Conservation (phyloP, 2,888 invertebrate species). For the Eupeodes latifasciatus region DNA sequence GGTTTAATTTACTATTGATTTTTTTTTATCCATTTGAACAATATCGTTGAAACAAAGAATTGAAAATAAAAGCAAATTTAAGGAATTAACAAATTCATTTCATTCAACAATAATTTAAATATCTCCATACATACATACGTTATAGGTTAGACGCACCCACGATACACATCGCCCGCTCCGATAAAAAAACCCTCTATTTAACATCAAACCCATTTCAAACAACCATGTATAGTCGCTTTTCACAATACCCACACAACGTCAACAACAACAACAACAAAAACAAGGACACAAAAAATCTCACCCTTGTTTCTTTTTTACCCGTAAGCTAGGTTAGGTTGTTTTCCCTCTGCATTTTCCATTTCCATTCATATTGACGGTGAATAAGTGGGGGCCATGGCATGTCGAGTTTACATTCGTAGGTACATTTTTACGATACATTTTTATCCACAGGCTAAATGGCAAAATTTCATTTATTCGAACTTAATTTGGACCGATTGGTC, state of each 20-base stretch:
- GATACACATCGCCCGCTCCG: too few species aligned
- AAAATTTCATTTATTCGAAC: constrained; percentile 69
- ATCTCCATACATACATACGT: neutral
- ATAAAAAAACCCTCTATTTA: neutral
- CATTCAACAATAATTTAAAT: constrained; percentile 37
- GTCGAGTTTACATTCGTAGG: constrained; percentile 37
- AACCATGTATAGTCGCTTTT: constrained; percentile 16
- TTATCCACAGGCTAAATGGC: constrained; percentile 54
- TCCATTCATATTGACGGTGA: constrained; percentile 15
- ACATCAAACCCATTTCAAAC: constrained; percentile 10
- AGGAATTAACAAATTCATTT: constrained; percentile 52
- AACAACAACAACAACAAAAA: too few species aligned
- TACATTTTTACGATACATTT: constrained; percentile 34
- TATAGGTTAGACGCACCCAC: neutral
- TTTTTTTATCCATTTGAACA: neutral
- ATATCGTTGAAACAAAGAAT: neutral
- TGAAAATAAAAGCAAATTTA: constrained; percentile 18
- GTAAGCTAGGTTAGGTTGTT: constrained; percentile 21
- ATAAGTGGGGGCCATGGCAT: neutral
- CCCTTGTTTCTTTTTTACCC: constrained; percentile 42
- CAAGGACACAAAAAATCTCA: constrained; percentile 12
- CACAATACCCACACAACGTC: neutral
- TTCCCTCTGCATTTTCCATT: constrained; percentile 5
- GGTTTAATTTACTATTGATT: neutral
- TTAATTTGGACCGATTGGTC: constrained; percentile 56